Base-by-base conservation (phyloP, 2,888 invertebrate species). In the Meandrusa payeni region DNA sequence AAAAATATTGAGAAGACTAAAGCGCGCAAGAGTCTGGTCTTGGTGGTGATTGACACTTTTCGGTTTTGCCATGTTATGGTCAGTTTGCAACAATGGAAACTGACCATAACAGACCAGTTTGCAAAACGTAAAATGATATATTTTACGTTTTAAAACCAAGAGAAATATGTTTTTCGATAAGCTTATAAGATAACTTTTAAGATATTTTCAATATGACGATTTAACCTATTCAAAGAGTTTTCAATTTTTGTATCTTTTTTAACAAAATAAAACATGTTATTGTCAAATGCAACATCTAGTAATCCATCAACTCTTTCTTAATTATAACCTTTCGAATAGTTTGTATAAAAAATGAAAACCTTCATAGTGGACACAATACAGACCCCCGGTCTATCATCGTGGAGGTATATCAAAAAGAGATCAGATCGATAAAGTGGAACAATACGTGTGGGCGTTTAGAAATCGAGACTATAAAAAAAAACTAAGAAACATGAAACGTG, bases 401-500 rank as follows among this genome's bases (percentile, higher is more conserved):
- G 65, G 63, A 79, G 78, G 83, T 87, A 79, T 85, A 87, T 87
- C 83, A 85, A 83, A 83, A 74, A 71, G 67, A 86, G 86, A 87
- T 86, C 83, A 82, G 67, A 79, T 75, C 78, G 82, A 80, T 83
- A 81, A 68, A 69, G 62, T 47, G 69, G 69, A 69, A 81, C 85
- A 81, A 82, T 71, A 61, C 67, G 69, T 64, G 80, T 74, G 77
- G 85, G 79, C 81, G 81, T 76, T 75, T 59, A 67, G 69, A 74
- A 72, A 78, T 66, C 69, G 63, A 59, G 56, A 52, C 50, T 45
- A 52, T 54, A 64, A 71, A 69, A 64, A 71, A 69, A 80, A 76
- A 69, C 66, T 68, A 66, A 72, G 85, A 79, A 87, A 87, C 81
- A 78, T 74, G 85, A 87, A 85, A 81, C 86, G 79, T 69, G 73